phyloP scores from a whole-genome alignment of 2,113 vertebrate genomes.

The Cathartes aura region DNA sequence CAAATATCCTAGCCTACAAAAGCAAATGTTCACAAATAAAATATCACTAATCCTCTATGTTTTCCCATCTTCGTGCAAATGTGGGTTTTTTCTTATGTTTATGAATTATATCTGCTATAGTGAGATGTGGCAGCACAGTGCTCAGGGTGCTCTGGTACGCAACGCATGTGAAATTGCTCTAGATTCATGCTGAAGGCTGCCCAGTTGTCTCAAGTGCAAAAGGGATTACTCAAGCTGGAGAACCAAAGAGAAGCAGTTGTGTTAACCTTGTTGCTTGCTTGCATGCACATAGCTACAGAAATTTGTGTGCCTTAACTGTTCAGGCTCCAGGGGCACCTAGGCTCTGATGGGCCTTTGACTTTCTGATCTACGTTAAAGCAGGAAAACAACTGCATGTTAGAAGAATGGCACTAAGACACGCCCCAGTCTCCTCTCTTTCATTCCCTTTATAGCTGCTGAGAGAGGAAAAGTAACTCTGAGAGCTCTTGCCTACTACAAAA shows the following conservation, averaged over 20 bases:
- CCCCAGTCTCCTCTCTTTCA: not conserved
- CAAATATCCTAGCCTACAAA: not conserved
- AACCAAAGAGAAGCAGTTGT: not conserved
- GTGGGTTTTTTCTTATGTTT: not conserved
- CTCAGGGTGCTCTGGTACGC: not conserved
- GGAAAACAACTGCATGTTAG: not conserved
- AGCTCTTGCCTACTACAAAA: not conserved
- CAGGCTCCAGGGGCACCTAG: not conserved
- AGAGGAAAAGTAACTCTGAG: not conserved
- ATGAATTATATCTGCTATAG: not conserved
- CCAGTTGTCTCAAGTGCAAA: not conserved
- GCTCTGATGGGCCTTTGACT: not conserved
- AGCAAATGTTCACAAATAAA: not conserved
- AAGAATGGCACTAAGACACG: not conserved
- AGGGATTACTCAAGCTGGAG: not conserved
- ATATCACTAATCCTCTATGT: not conserved
- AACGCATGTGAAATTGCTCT: not conserved
- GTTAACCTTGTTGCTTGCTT: not conserved
- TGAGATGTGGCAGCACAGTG: not conserved
- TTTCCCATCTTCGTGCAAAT: not conserved
- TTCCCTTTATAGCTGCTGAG: not conserved
- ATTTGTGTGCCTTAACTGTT: not conserved
- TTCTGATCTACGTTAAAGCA: not conserved
- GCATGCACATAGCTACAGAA: not conserved
- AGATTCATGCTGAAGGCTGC: not conserved